Evolutionary conservation across 2,888 invertebrate genomes (phyloP), one percentile per base, ranked within the genome.

Genomic region (Pterostichus madidus): DNA sequence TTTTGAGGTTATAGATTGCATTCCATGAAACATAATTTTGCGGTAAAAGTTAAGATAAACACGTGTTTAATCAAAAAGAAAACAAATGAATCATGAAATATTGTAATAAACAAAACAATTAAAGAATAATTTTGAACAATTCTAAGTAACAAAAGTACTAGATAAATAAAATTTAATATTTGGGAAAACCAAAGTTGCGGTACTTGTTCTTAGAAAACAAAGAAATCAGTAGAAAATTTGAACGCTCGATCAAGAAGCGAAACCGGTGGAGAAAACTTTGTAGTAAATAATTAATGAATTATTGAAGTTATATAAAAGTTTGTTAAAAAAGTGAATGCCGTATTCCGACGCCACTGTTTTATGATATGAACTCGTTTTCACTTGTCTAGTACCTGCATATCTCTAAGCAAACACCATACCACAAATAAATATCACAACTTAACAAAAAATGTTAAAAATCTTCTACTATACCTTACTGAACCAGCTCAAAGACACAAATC

Each of bases 351-450:
- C 15, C 56, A 56, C 56, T 56, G 56, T 56, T 39, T 39, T 39
- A 6, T 8, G 15, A 13, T 13, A 56, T 56, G 56, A 56, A 56
- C 56, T 56, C 56, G 56, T 56, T 56, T 56, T 56, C 56, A 31
- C 56, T 56, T 56, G 56, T 56, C 24, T 17, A 17, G 17, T 56
- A 56, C 56, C 56, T 56, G 10, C 24, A 17, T 17, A 17, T 56
- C 17, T 52, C 52, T 52, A 5, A 13, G n/a, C 52, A 52, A 52
- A 52, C 52, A 24, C 24, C 24, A 56, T 10, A 56, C 11, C 24
- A 56, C 49, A 49, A 49, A 39, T 39, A 39, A 39, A 39, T 8
- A 39, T 39, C n/a, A 49, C 49, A 49, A n/a, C 11, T 4, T 13
- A 5, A 49, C 49, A 49, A 49, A 49, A n/a, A 49, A n/a, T 5